Base-by-base conservation (phyloP, 92 coral and sea anemone genomes). In the Zoanthus sociatus region DNA sequence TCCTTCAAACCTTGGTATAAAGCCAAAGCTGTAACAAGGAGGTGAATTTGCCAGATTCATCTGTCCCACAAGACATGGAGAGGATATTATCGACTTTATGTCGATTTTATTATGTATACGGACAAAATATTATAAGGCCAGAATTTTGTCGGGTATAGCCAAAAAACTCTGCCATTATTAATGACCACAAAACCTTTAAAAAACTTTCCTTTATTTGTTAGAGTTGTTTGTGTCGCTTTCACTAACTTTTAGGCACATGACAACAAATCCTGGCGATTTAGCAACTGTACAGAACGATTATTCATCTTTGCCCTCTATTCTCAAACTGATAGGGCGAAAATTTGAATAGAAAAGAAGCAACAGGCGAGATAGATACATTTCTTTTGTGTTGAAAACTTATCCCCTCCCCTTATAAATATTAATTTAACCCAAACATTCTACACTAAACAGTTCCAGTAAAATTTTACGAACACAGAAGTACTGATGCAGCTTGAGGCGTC, bases 321-420 rank as follows among this genome's bases (percentile, higher is more conserved):
- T 81, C 74, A 63, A 20, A 81, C 74, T 5, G 37, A 11, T 64
- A n/a, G 45, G 20, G 55, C 72, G 71, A 58, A 81, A n/a, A 10
- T 66, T 66, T 21, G 21, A 12, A 32, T 16, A 37, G 51, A 48
- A 42, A n/a, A 12, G 58, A 66, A 67, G 15, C 9, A 46, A 56
- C 44, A 67, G 64, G 53, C 46, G 20, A 45, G 73, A 46, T 68
- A 64, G 11, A 61, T n/a, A 30, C 21, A 81, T n/a, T 20, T 64
- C 75, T 81, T 63, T 81, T 21, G 73, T 81, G 85, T 81, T 81
- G 85, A 81, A 81, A 81, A 66, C 55, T 66, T 46, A 9, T 61
- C 85, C 85, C 85, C 21, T 21, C 6, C 85, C 85, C 85, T 66
- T 81, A 81, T 81, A 81, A 81, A 81, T 81, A 81, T 81, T 47